phyloP scores from a whole-genome alignment of 2,888 invertebrate species.

The Tetropium fuscum region DNA sequence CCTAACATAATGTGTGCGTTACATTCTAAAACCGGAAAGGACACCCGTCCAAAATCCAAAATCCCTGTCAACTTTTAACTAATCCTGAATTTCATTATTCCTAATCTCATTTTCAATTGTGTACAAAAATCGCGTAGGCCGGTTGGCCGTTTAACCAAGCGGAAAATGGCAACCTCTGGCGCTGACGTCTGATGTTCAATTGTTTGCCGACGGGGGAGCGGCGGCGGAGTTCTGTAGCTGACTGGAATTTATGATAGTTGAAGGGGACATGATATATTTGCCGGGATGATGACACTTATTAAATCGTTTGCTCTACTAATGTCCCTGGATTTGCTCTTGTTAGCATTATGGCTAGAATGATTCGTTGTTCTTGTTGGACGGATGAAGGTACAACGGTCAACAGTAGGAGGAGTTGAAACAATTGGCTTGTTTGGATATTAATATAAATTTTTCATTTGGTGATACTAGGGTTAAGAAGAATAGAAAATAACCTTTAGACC shows the following conservation, averaged over 20 bases:
- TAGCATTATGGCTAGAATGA: slow-evolving; percentile 23
- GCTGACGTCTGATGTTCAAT: slow-evolving; percentile 64
- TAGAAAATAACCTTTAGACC: too few species aligned
- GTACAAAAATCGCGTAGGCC: slow-evolving; percentile 32
- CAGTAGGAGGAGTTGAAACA: too few species aligned
- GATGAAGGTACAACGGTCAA: too few species aligned
- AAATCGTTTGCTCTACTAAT: slow-evolving; percentile 63
- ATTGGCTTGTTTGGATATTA: too few species aligned
- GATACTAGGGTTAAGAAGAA: too few species aligned
- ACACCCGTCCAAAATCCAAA: neutral
- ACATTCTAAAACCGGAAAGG: neutral
- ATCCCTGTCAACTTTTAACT: slow-evolving; percentile 1
- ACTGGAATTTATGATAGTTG: slow-evolving; percentile 62
- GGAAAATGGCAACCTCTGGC: slow-evolving; percentile 65
- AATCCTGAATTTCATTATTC: slow-evolving; percentile 14
- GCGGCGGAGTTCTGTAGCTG: slow-evolving; percentile 56
- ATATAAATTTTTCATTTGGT: too few species aligned
- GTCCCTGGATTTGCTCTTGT: slow-evolving; percentile 45
- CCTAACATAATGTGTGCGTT: too few species aligned
- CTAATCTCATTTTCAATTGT: slow-evolving; percentile 21
- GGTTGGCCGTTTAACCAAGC: slow-evolving; percentile 55
- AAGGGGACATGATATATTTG: slow-evolving; percentile 60
- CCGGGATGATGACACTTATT: slow-evolving; percentile 65
- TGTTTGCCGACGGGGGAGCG: slow-evolving; percentile 51
- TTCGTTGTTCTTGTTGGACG: slow-evolving; percentile 16